These are phyloP conservation scores for Ichneumoninae sp. DNA, from an alignment of 2,888 invertebrate genomes.

Conservation along the genomic window DNA sequence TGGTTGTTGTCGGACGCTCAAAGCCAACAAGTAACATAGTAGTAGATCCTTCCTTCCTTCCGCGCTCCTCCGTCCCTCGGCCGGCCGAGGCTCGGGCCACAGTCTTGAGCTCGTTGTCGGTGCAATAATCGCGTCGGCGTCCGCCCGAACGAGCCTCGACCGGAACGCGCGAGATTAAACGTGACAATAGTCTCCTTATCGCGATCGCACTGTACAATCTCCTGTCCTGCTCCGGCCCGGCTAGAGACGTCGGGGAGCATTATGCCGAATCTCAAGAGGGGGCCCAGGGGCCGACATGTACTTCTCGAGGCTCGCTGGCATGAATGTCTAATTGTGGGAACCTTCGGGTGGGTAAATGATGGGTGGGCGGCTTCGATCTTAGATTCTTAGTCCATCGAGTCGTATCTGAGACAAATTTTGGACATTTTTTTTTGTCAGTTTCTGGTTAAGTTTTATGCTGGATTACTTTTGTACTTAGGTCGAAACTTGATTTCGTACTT, in stretches of 20 bases:
- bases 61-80: background rate
- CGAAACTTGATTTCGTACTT: no score
- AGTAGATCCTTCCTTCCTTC: slow-evolving; percentile 15
- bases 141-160: slow-evolving; percentile 8
- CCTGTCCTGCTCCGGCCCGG: background rate
- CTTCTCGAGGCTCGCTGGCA: no score
- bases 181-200: slow-evolving; percentile 26
- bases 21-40: slow-evolving; percentile 29
- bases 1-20: background rate
- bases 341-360: no score
- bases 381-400: no score
- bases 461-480: no score
- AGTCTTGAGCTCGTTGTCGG: slow-evolving; percentile 30
- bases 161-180: slow-evolving; percentile 19
- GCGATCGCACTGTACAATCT: slow-evolving; percentile 8
- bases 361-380: no score
- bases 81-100: background rate
- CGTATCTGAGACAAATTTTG: no score
- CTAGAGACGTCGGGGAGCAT: background rate
- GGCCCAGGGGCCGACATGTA: no score
- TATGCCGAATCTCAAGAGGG: background rate
- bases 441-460: no score
- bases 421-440: no score
- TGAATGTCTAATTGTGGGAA: no score
- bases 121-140: slow-evolving; percentile 20